Evolutionary conservation across 2,113 vertebrate genomes (phyloP).

Genomic region (Gopherus evgoodei): DNA sequence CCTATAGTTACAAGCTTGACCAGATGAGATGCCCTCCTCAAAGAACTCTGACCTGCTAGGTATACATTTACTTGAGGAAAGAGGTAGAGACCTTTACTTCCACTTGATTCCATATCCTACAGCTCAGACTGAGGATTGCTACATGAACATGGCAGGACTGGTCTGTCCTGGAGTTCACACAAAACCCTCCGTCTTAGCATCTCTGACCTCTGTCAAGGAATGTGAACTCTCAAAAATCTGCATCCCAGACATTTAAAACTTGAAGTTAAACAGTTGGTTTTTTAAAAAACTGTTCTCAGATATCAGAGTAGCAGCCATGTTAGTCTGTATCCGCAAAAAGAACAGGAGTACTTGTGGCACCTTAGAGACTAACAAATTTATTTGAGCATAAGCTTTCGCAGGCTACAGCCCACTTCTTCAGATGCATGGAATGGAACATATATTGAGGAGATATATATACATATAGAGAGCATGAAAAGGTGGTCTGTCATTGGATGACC

Average conservation of each 20-base stretch:
- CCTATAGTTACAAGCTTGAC: neutral
- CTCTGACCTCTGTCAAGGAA: neutral
- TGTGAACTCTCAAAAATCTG: neutral
- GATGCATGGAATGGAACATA: too few relatives aligned
- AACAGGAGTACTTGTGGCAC: too few relatives aligned
- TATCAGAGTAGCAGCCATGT: neutral
- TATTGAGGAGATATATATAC: too few relatives aligned
- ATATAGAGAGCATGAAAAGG: too few relatives aligned
- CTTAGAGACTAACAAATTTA: too few relatives aligned
- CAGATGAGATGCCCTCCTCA: neutral
- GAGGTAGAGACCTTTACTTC: neutral
- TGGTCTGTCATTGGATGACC: too few relatives aligned
- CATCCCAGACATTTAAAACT: neutral
- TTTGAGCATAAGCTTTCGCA: too few relatives aligned
- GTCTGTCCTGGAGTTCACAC: neutral
- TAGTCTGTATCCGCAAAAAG: too few relatives aligned
- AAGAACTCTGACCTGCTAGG: neutral
- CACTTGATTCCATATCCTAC: neutral
- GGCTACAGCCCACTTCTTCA: too few relatives aligned
- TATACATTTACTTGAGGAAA: neutral
- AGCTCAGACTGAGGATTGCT: neutral
- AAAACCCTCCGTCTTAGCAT: neutral
- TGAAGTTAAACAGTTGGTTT: neutral
- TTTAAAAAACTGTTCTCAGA: neutral
- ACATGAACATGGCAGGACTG: neutral